phyloP scores from a whole-genome alignment of 2,113 vertebrate genomes.

The Aegotheles bennettii region DNA sequence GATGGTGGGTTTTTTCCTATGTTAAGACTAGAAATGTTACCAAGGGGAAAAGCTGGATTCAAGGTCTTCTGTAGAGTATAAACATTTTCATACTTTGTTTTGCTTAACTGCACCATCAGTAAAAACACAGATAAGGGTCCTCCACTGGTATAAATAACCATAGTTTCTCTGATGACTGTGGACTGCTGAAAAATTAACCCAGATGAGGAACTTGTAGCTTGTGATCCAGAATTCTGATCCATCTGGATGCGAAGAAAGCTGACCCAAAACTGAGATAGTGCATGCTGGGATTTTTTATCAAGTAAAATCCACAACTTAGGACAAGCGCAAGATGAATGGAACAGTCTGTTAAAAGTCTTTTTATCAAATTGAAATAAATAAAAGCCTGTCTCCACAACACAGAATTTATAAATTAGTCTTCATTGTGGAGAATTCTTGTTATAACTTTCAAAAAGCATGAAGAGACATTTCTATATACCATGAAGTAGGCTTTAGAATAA shows the following conservation, averaged over 20 bases:
- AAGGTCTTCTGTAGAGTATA: neutral
- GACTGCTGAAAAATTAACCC: neutral
- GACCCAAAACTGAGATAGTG: neutral
- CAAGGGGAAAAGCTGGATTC: neutral
- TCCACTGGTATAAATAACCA: neutral
- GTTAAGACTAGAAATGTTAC: neutral
- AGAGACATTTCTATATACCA: neutral
- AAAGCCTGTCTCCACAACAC: neutral
- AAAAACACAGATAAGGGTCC: neutral
- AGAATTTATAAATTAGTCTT: neutral
- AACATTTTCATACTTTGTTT: neutral
- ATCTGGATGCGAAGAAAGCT: neutral
- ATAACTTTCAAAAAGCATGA: neutral
- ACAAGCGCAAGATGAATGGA: neutral
- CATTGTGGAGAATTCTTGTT: neutral
- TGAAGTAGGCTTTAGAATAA: neutral
- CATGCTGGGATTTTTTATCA: neutral
- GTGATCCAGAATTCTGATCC: neutral
- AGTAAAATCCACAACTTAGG: neutral
- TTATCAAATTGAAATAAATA: neutral
- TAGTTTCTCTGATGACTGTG: neutral
- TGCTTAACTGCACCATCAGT: neutral
- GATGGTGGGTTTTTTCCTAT: rapidly evolving
- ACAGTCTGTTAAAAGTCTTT: neutral
- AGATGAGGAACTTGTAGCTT: neutral